Evolutionary conservation across 1,140 invertebrate genomes (phyloP).

Genomic region (Harpegnathos saltator): DNA sequence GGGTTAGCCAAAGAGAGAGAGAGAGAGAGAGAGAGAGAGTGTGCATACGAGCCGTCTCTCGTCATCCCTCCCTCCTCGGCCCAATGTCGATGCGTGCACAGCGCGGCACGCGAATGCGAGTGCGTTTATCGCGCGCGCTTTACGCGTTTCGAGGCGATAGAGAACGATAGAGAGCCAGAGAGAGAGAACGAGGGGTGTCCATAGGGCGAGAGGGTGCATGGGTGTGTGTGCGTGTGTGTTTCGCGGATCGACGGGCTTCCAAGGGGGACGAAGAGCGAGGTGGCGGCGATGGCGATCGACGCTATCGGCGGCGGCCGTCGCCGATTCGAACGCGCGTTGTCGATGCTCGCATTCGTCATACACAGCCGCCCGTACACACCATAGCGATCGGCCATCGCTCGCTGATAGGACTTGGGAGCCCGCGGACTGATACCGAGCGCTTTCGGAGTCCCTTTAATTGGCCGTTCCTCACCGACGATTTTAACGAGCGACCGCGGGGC

Average conservation of each 20-base stretch:
- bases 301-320: conserved; percentile 34
- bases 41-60: neutral
- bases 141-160: conserved; percentile 66
- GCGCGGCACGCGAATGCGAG: conserved; percentile 50
- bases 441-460: conserved; percentile 70
- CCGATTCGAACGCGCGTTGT: conserved; percentile 61
- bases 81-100: neutral
- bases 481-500: conserved; percentile 69
- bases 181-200: neutral
- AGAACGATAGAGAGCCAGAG: conserved; percentile 52
- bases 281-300: conserved; percentile 23
- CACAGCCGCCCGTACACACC: conserved; percentile 43
- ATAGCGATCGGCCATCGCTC: conserved; percentile 59
- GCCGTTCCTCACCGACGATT: conserved; percentile 70
- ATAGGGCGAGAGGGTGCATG: neutral
- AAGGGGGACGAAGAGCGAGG: conserved; percentile 29
- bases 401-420: conserved; percentile 50
- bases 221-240: no score
- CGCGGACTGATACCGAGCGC: conserved; percentile 53
- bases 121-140: conserved; percentile 68
- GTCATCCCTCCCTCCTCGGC: no score
- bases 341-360: conserved; percentile 75
- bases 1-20: neutral
- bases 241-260: no score
- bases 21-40: conserved; percentile 5